Conservation (phyloP, 2,113 vertebrate species). For the Vulpes lagopus region DNA sequence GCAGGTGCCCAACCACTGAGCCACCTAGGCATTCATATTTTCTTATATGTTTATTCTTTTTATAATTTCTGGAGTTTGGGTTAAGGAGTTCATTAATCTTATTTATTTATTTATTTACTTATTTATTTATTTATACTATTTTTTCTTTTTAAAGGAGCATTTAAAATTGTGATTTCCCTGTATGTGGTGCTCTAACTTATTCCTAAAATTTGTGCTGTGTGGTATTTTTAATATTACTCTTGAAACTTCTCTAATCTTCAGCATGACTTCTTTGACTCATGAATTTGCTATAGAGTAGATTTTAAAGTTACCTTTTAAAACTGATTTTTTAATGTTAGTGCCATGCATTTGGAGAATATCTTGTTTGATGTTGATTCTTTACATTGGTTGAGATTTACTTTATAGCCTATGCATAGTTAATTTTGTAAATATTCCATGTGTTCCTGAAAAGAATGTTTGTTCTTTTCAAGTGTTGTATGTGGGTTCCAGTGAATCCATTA, state of each 20-base stretch:
- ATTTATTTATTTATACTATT: no score
- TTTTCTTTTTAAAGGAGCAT: background rate
- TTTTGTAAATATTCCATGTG: background rate
- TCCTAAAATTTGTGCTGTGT: background rate
- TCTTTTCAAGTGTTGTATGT: background rate
- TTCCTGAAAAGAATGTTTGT: background rate
- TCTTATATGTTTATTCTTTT: background rate
- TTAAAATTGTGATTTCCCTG: background rate
- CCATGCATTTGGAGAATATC: background rate
- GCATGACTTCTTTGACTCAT: background rate
- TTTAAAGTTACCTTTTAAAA: background rate
- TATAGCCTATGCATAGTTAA: background rate
- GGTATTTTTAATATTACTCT: background rate
- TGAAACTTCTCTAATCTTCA: background rate
- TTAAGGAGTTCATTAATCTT: background rate
- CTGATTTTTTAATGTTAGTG: background rate
- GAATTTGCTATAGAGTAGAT: background rate
- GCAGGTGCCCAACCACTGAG: no score
- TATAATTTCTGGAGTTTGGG: background rate
- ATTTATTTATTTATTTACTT: background rate
- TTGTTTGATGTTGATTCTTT: conserved; percentile 1
- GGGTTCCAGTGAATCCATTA: background rate
- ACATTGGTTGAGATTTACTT: background rate
- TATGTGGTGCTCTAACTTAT: background rate
- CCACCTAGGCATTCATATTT: background rate